phyloP scores from a whole-genome alignment of 2,888 invertebrate genomes.

The Zhuqinia jingwanae region DNA sequence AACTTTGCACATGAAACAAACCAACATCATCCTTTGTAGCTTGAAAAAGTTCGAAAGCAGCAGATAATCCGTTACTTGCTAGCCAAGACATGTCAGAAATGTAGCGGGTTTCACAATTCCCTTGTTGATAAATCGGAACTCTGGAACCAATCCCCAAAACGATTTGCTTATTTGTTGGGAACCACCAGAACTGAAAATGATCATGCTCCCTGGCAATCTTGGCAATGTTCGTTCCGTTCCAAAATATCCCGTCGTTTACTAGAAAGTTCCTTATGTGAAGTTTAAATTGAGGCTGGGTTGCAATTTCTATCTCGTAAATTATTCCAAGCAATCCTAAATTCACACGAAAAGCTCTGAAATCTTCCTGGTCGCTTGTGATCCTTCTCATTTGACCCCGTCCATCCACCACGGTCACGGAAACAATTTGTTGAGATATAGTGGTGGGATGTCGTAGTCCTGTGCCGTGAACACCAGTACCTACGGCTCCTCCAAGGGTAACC shows the following conservation, averaged over 20 bases:
- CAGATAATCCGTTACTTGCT: not conserved
- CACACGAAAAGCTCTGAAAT: conserved; percentile 52
- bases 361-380: conserved; percentile 4
- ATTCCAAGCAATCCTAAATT: conserved; percentile 67
- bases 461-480: conserved; percentile 34
- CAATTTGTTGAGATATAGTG: conserved; percentile 14
- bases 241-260: conserved; percentile 44
- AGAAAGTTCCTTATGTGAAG: conserved; percentile 44
- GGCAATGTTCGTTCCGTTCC: conserved; percentile 22
- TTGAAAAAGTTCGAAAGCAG: conserved; percentile 41
- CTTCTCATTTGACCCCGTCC: conserved; percentile 26
- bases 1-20: conserved; percentile 44
- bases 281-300: conserved; percentile 60
- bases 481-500: conserved; percentile 41
- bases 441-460: not conserved
- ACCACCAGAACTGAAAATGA: conserved; percentile 62
- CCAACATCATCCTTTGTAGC: conserved; percentile 13
- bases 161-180: conserved; percentile 38
- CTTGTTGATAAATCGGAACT: not conserved
- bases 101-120: conserved; percentile 47
- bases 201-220: conserved; percentile 19
- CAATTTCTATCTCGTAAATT: conserved; percentile 42
- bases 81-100: conserved; percentile 3
- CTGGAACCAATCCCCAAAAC: conserved; percentile 8
- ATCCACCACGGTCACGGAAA: not conserved